Conservation (phyloP, 2,888 invertebrate species). For the Pardosa pseudoannulata region DNA sequence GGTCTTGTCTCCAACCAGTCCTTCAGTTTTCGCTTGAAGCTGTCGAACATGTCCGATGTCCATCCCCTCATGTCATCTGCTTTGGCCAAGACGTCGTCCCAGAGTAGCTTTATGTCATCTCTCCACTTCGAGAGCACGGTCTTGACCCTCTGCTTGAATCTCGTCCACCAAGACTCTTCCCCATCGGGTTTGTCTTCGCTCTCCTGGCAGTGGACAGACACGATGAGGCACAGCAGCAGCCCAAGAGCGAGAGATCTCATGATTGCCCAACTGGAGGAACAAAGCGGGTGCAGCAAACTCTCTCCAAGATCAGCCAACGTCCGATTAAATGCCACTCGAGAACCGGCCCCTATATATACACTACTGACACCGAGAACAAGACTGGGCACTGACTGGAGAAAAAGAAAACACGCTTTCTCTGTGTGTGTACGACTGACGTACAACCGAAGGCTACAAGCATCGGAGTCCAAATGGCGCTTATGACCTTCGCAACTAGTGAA, state of each 20-base stretch:
- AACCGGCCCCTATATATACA: slow-evolving; percentile 6
- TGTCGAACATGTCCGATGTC: slow-evolving; percentile 58
- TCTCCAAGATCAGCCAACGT: neutral
- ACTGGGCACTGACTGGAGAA: neutral
- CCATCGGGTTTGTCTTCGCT: neutral
- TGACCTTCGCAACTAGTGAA: slow-evolving; percentile 22
- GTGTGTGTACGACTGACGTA: neutral
- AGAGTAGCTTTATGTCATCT: slow-evolving; percentile 47
- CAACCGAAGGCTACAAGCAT: neutral
- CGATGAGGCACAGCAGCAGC: neutral
- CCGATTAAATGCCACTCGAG: neutral
- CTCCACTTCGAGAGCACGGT: slow-evolving; percentile 40
- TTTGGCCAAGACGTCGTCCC: slow-evolving; percentile 61
- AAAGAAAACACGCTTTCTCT: neutral
- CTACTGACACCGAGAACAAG: slow-evolving; percentile 12
- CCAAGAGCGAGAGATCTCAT: neutral
- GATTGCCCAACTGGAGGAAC: neutral
- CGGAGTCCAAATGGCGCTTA: neutral
- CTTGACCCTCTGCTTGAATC: slow-evolving; percentile 50
- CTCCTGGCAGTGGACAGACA: neutral
- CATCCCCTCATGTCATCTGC: slow-evolving; percentile 52
- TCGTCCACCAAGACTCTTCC: slow-evolving; percentile 48
- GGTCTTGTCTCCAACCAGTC: slow-evolving; percentile 54
- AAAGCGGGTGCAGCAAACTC: neutral
- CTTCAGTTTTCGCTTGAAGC: slow-evolving; percentile 50